phyloP scores from a whole-genome alignment of 2,797 vertebrate genomes.

The Myotis daubentonii region DNA sequence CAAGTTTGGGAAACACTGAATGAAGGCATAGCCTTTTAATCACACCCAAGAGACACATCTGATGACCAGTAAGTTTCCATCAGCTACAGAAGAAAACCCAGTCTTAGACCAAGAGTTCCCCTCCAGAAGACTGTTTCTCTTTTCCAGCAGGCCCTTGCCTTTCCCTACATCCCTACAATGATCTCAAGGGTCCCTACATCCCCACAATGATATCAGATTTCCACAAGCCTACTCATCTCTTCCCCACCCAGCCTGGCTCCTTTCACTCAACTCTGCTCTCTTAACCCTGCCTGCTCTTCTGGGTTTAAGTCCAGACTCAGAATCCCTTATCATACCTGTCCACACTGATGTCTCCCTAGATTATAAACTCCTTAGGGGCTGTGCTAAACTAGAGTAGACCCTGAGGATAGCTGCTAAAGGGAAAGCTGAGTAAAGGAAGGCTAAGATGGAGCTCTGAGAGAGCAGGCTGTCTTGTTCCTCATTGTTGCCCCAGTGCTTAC shows the following conservation, averaged over 20 bases:
- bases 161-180: neutral
- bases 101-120: neutral
- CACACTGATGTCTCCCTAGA: neutral
- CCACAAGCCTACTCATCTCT: neutral
- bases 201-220: neutral
- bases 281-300: neutral
- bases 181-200: neutral
- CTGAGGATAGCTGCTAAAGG: neutral
- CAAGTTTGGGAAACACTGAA: slow-evolving; percentile 60
- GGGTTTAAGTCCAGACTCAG: neutral
- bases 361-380: neutral
- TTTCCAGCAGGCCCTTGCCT: neutral
- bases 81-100: neutral
- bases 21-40: slow-evolving; percentile 32
- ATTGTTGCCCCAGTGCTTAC: neutral
- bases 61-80: neutral
- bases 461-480: neutral
- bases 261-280: neutral
- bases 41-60: slow-evolving; percentile 37
- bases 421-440: neutral
- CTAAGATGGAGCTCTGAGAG: neutral
- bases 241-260: neutral
- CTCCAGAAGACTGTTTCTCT: neutral
- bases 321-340: neutral
- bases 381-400: neutral